Base-by-base conservation (phyloP, 2,797 vertebrate species). In the Acanthiza pusilla region DNA sequence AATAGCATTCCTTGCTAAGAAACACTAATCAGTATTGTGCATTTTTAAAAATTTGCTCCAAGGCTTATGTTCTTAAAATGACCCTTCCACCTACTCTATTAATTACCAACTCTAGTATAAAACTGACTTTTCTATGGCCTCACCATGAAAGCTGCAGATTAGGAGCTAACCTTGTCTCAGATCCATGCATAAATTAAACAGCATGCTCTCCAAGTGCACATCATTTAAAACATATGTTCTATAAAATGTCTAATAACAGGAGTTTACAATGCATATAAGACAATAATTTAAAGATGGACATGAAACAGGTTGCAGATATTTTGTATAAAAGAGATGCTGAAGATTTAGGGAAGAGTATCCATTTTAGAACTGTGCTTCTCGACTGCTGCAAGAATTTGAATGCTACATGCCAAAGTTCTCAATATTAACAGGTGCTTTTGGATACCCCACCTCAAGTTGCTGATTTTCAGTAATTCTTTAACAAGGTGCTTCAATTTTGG, bases 71-170 rank as follows among this genome's bases (percentile, higher is more conserved):
- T 97, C 91, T 94, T 79, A 73, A 94, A 97, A 94, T 55, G 47
- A 88, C 89, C 77, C 81, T 95, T 93, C 91, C 81, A 95, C 86
- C 94, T 93, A 95, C 93, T 93, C 94, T 66, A 53, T 93, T 95
- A 96, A 96, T 97, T 97, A 91, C 73, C 79, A 94, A 74, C 85
- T 78, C 91, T 78, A 51, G 32, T 78, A 78, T 60, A 85, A 94
- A 95, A n/a, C 10, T 34, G 54, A 58, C 74, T 88, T 94, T 93
- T 91, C 78, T 92, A 63, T 70, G 67, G 91, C 76, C 81, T 96
- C 70, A 53, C 75, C 70, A 76, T 72, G 73, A 91, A 95, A 93
- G 70, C 67, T 86, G 65, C 55, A 94, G 78, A 89, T 95, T 95
- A 86, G 85, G 40, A 89, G 26, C 81, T 85, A 93, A 80, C 83